These are phyloP conservation scores for Drosophila formosana DNA, from an alignment of 2,888 invertebrate species.

Conservation along the genomic window DNA sequence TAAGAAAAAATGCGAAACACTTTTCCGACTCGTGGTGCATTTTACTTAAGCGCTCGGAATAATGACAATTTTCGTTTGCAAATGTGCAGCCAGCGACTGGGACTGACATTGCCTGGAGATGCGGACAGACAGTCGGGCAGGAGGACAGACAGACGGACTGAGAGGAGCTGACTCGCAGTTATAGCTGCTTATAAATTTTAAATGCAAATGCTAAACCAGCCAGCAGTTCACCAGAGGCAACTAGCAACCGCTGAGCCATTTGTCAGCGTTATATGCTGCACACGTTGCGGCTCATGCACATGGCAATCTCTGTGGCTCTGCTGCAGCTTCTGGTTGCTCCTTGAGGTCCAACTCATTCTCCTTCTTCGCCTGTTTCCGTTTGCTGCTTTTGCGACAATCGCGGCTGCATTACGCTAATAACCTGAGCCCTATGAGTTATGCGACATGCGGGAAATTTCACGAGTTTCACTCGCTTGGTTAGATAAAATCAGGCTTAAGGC, in stretches of 20 bases:
- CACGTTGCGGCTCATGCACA: slow-evolving; percentile 77
- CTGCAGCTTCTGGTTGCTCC: slow-evolving; percentile 18
- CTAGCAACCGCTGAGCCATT: slow-evolving; percentile 58
- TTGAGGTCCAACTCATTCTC: slow-evolving; percentile 10
- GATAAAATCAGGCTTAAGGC: slow-evolving; percentile 35
- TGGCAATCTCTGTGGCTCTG: slow-evolving; percentile 65
- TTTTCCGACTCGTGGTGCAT: slow-evolving; percentile 60
- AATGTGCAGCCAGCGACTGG: slow-evolving; percentile 49
- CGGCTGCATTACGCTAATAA: slow-evolving; percentile 77
- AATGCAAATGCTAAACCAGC: slow-evolving; percentile 75
- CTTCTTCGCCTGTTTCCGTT: slow-evolving; percentile 2
- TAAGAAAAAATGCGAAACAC: slow-evolving; percentile 41
- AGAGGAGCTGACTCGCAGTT: slow-evolving; percentile 49
- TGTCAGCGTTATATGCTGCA: slow-evolving; percentile 76
- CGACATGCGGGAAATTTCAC: slow-evolving; percentile 38
- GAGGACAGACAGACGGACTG: not conserved
- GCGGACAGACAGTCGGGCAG: not conserved
- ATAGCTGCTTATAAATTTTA: slow-evolving; percentile 77
- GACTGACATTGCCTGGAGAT: not conserved
- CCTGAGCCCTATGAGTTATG: slow-evolving; percentile 75
- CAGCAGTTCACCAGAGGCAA: slow-evolving; percentile 48
- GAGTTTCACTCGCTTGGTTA: slow-evolving; percentile 32
- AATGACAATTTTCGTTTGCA: slow-evolving; percentile 67
- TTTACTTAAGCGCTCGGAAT: slow-evolving; percentile 52
- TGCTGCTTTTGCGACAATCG: slow-evolving; percentile 64